Base-by-base conservation (phyloP, 2,797 vertebrate species). In the Danio jaintianensis region DNA sequence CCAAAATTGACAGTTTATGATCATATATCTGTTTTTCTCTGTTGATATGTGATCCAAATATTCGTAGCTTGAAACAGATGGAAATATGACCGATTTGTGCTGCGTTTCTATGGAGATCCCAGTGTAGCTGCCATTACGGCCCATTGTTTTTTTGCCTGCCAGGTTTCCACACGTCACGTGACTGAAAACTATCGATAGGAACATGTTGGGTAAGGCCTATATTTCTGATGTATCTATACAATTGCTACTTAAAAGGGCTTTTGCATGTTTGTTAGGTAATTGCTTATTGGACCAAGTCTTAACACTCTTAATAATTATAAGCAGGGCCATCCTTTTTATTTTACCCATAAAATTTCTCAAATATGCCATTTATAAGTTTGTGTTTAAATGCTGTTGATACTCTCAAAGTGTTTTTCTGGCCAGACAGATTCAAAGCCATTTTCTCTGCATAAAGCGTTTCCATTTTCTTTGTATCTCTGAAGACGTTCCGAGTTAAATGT, bases 401-500 rank as follows among this genome's bases (percentile, higher is more conserved):
- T 53, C 36, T 53, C 7, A 52, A 63, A 40, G 59, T 75, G 47
- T 52, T 52, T 61, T 61, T 38, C 22, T 13, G 18, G 40, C 36
- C 15, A 74, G 18, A 61, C 10, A 10, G 36, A 29, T 43, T 64
- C 36, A 63, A 63, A 50, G 47, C 61, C 63, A 10, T 64, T 42
- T 64, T 63, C n/a, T 52, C 0, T 22, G 48, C 52, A 36, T 66
- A 40, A 45, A 29, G 29, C 29, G 29, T 53, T 69, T 52, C 15
- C 16, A 12, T 29, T 64, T 20, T 56, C 22, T 45, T 50, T 10
- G 13, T 13, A n/a, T 43, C 12, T 13, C 52, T 45, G 16, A 76
- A 36, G 20, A 12, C 15, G 13, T 13, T 66, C 45, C 45, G 50
- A 76, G 50, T 9, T 66, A 43, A 55, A 66, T 66, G 50, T 63